phyloP scores from a whole-genome alignment of 2,797 vertebrate genomes.

The Silurus lanzhouensis region DNA sequence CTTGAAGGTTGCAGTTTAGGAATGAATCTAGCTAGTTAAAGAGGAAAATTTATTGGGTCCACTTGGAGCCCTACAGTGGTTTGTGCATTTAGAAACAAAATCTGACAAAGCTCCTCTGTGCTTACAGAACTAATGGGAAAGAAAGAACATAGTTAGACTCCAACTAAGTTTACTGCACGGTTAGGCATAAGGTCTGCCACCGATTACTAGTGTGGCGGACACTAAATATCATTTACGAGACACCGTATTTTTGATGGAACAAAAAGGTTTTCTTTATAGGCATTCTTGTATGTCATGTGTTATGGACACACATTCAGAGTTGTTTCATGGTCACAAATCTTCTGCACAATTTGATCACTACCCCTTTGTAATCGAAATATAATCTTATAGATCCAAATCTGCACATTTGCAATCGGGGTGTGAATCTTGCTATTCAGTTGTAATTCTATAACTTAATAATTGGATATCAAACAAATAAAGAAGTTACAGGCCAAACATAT shows the following conservation, averaged over 20 bases:
- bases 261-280: constrained; percentile 1
- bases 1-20: constrained; percentile 41
- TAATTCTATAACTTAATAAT: background rate
- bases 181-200: constrained; percentile 37
- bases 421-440: background rate
- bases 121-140: constrained; percentile 58
- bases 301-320: constrained; percentile 52
- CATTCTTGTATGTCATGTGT: constrained; percentile 17
- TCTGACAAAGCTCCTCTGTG: constrained; percentile 61
- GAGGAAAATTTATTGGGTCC: constrained; percentile 19
- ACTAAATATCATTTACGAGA: constrained; percentile 6
- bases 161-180: constrained; percentile 62
- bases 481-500: background rate
- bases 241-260: constrained; percentile 31
- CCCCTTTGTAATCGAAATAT: constrained; percentile 28
- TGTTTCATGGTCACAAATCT: constrained; percentile 34
- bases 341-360: constrained; percentile 50
- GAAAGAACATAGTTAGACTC: constrained; percentile 46
- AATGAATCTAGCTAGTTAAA: constrained; percentile 36
- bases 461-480: background rate
- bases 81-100: constrained; percentile 43
- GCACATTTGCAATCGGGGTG: background rate
- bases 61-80: background rate
- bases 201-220: constrained; percentile 40
- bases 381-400: background rate